Base-by-base conservation (phyloP, 2,113 vertebrate genomes). In the Nycticorax nycticorax region DNA sequence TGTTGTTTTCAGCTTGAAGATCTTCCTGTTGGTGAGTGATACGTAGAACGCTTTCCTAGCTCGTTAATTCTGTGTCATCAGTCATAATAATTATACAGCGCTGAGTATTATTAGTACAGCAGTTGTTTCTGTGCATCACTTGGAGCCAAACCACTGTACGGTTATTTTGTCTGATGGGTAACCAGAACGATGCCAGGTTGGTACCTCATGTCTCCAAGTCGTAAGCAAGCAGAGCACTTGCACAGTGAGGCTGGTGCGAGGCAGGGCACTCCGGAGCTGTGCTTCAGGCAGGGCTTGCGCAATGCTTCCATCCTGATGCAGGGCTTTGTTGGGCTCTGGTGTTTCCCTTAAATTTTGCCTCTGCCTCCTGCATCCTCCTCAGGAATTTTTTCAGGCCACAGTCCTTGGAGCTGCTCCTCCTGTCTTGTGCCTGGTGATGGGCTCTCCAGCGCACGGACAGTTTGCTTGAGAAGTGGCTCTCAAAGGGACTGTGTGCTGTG, bases 261-360 rank as follows among this genome's bases (percentile, higher is more conserved):
- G 41, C 77, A 78, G 60, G 15, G 56, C 20, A 6, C 48, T 57
- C 27, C 20, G 47, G 26, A 62, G 45, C 48, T 64, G 75, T 7
- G 0, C 11, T 60, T 64, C 0, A 1, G 1, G 24, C 21, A 56
- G 35, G 21, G 17, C 3, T 12, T 52, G 19, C 4, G 6, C 41
- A 56, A 9, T 73, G 37, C 22, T 66, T 68, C 28, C 48, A 35
- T 53, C 45, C 63, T 45, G 30, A 9, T 59, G 21, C 19, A 37
- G 68, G 56, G 41, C 23, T 68, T 66, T 0, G 1, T 21, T 56
- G 39, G 14, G 3, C 23, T 74, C 32, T 74, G 18, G 4, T 41
- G 9, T 78, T 78, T 24, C 52, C 21, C 7, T 56, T 50, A 21
- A 20, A 47, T 82, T 79, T 93, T 92, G 48, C 43, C 8, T 67